These are phyloP conservation scores for Erebia epiphron DNA, from an alignment of 2,888 invertebrate genomes.

Conservation along the genomic window DNA sequence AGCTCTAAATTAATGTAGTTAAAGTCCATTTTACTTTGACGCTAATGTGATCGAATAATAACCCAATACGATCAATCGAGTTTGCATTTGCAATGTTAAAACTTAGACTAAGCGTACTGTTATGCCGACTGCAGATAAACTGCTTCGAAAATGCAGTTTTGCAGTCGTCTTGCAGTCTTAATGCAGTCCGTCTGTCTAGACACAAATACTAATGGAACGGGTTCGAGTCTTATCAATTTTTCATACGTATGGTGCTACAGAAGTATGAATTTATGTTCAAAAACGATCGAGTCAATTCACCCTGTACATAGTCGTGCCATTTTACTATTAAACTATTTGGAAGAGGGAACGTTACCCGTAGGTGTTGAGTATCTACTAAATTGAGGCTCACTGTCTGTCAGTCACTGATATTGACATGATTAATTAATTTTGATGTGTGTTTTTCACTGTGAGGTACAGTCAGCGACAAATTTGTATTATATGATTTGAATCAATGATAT, in stretches of 20 bases:
- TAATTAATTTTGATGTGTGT: conserved; percentile 11
- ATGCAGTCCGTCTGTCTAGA: too few species aligned
- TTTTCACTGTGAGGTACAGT: conserved; percentile 27
- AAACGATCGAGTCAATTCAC: conserved; percentile 75
- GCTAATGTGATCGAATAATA: too few species aligned
- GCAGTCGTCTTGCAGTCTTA: too few species aligned
- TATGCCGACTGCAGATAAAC: too few species aligned
- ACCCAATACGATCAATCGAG: too few species aligned
- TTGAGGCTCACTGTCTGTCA: conserved; percentile 52
- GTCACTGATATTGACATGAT: conserved; percentile 24
- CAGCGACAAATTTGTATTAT: conserved; percentile 21
- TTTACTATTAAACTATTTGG: conserved; percentile 59
- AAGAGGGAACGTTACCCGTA: conserved; percentile 54
- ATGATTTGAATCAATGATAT: not conserved
- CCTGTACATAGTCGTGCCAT: conserved; percentile 80
- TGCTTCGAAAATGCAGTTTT: too few species aligned
- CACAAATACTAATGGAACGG: not conserved
- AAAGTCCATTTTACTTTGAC: too few species aligned
- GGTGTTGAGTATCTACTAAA: conserved; percentile 50
- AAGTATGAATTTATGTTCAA: conserved; percentile 22
- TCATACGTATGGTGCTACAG: conserved; percentile 6
- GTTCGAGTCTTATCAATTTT: not conserved
- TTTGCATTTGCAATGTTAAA: too few species aligned
- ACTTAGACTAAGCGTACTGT: too few species aligned
- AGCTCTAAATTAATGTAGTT: too few species aligned